Evolutionary conservation across 2,888 invertebrate genomes (phyloP).

Genomic region (Pyrochroa serraticornis): DNA sequence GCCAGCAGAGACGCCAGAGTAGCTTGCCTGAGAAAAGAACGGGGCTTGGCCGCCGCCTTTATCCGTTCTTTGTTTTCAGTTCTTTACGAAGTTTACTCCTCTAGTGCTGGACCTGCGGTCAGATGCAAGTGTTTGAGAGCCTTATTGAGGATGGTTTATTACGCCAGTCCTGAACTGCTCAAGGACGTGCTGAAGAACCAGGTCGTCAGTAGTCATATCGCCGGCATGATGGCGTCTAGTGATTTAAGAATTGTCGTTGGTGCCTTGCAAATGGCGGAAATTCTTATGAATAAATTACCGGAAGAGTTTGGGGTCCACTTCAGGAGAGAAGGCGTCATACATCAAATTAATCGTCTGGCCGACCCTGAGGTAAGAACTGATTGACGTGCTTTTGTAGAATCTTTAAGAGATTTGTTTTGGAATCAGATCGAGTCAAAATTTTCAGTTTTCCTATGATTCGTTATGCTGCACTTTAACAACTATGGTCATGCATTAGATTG

Average conservation of each 20-base stretch:
- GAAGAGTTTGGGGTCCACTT: conserved; percentile 96
- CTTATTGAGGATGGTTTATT: conserved; percentile 94
- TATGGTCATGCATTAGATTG: too few relatives aligned
- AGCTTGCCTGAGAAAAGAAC: conserved; percentile 72
- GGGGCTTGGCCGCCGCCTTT: conserved; percentile 71
- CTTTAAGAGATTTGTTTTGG: too few relatives aligned
- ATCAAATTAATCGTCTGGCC: conserved; percentile 77
- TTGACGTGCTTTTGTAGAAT: background rate
- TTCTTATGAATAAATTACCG: conserved; percentile 94
- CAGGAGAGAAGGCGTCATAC: conserved; percentile 95
- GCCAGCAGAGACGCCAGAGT: conserved; percentile 68
- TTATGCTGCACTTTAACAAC: too few relatives aligned
- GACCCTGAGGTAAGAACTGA: conserved; percentile 65
- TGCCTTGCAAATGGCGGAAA: conserved; percentile 95
- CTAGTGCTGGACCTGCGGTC: conserved; percentile 96
- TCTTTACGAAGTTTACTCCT: conserved; percentile 97
- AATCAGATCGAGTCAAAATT: too few relatives aligned
- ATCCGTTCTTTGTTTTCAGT: conserved; percentile 85
- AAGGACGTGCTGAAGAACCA: conserved; percentile 75
- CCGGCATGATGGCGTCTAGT: conserved; percentile 97
- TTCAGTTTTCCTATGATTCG: too few relatives aligned
- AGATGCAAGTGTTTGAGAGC: conserved; percentile 96
- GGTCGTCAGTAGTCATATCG: conserved; percentile 94
- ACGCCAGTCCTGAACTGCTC: conserved; percentile 85
- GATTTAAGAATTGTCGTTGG: conserved; percentile 97